Percentiles rank a stretch among this genome's conserved stretches.
phyloP scores from a whole-genome alignment of 2,113 vertebrate genomes.

The Alligator mississippiensis region DNA sequence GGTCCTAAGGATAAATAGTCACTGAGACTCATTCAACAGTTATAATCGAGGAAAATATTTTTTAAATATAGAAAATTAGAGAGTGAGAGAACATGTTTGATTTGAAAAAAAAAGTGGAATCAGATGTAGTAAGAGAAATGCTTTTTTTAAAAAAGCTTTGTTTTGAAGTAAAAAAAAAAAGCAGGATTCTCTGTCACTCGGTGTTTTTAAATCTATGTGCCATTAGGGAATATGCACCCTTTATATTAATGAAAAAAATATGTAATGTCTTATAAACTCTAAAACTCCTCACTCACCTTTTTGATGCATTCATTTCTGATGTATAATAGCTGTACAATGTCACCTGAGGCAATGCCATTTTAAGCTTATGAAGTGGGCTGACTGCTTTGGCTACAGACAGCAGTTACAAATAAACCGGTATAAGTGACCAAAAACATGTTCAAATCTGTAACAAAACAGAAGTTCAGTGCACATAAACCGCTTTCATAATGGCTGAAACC shows the following conservation, averaged over 20 bases:
- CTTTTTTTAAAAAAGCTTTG: not conserved
- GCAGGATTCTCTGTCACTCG: too few relatives aligned
- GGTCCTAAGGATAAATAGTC: not conserved
- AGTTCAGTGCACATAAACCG: too few relatives aligned
- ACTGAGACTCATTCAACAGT: not conserved
- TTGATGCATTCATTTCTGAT: slow-evolving; percentile 13
- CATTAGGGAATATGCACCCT: not conserved
- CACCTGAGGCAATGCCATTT: not conserved
- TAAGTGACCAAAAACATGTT: too few relatives aligned
- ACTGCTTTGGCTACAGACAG: too few relatives aligned
- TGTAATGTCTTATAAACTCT: not conserved
- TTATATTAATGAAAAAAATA: slow-evolving; percentile 11
- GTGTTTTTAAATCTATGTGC: too few relatives aligned
- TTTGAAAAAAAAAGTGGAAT: not conserved
- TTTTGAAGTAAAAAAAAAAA: too few relatives aligned
- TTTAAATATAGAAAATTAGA: not conserved
- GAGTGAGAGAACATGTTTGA: not conserved
- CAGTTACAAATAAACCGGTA: too few relatives aligned
- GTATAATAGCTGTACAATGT: rapidly evolving
- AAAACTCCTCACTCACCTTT: not conserved
- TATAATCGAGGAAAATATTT: not conserved
- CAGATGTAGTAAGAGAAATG: not conserved
- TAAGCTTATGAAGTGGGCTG: not conserved
- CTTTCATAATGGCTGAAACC: too few relatives aligned
- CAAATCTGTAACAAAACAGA: too few relatives aligned